These are phyloP conservation scores for Psittacula cyanocephala DNA, from an alignment of 2,113 vertebrate genomes.

Conservation along the genomic window DNA sequence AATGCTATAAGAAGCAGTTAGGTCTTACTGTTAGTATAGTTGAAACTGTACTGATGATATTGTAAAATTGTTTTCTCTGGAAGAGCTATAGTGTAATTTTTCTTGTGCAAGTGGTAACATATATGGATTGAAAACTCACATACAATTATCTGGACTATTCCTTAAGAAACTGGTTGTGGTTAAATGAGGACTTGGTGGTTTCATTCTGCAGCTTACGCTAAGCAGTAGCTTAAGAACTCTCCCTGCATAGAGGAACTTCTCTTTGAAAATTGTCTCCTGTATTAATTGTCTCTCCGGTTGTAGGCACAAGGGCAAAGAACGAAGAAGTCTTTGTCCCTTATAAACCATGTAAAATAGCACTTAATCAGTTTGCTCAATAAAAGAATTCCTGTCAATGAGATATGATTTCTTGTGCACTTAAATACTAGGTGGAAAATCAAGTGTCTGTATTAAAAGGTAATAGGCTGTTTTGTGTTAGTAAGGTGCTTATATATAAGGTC, in stretches of 20 bases:
- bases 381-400: not conserved
- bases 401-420: not conserved
- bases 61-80: not conserved
- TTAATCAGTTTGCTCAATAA: not conserved
- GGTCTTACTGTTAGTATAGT: not conserved
- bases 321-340: not conserved
- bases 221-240: not conserved
- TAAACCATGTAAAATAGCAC: not conserved
- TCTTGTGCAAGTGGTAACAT: not conserved
- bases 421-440: not conserved
- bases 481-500: not conserved
- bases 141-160: not conserved
- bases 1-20: not conserved
- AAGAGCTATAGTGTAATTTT: not conserved
- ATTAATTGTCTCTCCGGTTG: not conserved
- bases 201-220: accelerated
- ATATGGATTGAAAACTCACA: not conserved
- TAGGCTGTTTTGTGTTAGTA: not conserved
- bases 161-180: not conserved
- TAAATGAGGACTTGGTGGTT: not conserved
- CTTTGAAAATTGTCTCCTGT: not conserved
- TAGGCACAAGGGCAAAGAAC: not conserved
- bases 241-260: not conserved
- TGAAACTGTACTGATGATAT: not conserved
- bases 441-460: not conserved